Conservation (phyloP, 2,113 vertebrate genomes). For the Gasterosteus nipponicus region DNA sequence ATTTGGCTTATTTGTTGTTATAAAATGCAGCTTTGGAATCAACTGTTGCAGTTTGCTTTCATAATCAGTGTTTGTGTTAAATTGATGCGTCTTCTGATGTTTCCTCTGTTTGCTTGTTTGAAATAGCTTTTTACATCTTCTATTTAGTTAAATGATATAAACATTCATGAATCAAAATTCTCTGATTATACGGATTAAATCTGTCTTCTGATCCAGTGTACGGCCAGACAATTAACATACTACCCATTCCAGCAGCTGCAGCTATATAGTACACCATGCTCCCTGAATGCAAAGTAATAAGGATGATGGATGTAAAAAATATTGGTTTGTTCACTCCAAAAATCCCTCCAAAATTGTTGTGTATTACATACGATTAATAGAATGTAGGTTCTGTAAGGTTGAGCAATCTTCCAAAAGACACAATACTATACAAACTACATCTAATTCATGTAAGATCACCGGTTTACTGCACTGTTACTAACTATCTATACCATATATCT, state of each 20-base stretch:
- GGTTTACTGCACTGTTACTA: neutral
- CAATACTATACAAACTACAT: neutral
- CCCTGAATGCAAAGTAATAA: constrained; percentile 47
- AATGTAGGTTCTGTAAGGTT: neutral
- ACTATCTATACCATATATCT: neutral
- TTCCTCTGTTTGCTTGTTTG: constrained; percentile 33
- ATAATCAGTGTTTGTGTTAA: constrained; percentile 16
- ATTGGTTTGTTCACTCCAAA: neutral
- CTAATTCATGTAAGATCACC: neutral
- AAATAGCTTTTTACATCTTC: constrained; percentile 30
- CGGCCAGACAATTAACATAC: constrained; percentile 47
- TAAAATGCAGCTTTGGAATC: neutral
- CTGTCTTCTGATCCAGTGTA: constrained; percentile 41
- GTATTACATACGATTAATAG: neutral
- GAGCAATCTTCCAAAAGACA: neutral
- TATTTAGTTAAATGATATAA: constrained; percentile 39
- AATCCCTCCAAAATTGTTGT: neutral
- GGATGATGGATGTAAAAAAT: constrained; percentile 10
- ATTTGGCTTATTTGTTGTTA: neutral
- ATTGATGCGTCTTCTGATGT: constrained; percentile 18
- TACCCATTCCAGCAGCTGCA: constrained; percentile 55
- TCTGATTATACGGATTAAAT: constrained; percentile 58
- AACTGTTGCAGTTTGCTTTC: constrained; percentile 6
- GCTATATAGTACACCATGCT: constrained; percentile 12
- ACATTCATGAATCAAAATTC: constrained; percentile 51